Evolutionary conservation across 30 jellyfish, hydroid and myxozoan genomes (phyloP), one percentile per base, ranked within the genome.

Genomic region (Turritopsis dohrnii): DNA sequence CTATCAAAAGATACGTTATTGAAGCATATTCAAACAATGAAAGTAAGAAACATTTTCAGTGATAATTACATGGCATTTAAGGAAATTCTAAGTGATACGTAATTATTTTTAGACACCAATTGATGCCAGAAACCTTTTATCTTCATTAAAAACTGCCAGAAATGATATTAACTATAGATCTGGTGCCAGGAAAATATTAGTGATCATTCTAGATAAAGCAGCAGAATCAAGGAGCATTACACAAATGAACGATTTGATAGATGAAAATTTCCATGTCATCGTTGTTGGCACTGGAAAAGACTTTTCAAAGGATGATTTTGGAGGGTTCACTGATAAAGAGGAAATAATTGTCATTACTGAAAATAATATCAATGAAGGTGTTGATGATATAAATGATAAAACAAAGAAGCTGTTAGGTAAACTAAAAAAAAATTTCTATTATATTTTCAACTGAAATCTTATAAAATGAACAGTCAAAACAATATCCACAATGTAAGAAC

Each of bases 221-320:
- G 29, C 76, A 3, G 29, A 9, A 66, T 21, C 76, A 21, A 26
- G 16, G 17, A 26, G 29, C 29, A 66, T 66, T 21, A 26, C 27
- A 66, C 76, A 66, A 17, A 26, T 26, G 29, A 66, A 26, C 8
- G 29, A 66, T 21, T 66, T 66, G 29, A 26, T 21, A 17, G 76
- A 66, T 9, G 29, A 66, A 26, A 66, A 66, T 26, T 7, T 66
- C 17, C 27, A 26, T 8, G 29, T 66, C 29, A 66, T 66, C 17
- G 76, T 66, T 21, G 76, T 66, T 66, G 76, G 76, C 17, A 26
- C 76, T 66, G 76, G 76, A 21, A 21, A 21, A 66, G 29, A 66
- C 9, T 21, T 66, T 66, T 21, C 27, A 66, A 66, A 66, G 29
- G 76, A 66, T 1, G 29, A 66, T 66, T 66, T 66, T 21, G 17